Conservation (phyloP, 2,113 vertebrate species). For the Aspidoscelis tigris region DNA sequence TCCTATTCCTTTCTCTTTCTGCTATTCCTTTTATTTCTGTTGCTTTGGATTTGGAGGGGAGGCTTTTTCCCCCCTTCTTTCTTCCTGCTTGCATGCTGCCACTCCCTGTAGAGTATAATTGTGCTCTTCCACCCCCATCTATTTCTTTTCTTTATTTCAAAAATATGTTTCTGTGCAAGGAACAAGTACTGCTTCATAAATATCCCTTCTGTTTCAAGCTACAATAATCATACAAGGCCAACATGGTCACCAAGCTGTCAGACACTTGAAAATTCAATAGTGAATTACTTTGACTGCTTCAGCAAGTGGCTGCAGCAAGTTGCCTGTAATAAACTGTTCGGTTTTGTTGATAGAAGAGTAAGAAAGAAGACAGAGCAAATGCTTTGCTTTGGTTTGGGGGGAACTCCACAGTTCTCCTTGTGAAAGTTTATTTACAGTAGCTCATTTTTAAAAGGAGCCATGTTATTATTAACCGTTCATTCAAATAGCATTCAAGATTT, state of each 20-base stretch:
- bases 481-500: slow-evolving; percentile 21
- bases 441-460: neutral
- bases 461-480: neutral
- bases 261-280: neutral
- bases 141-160: neutral
- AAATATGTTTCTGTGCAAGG: neutral
- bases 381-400: neutral
- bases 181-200: neutral
- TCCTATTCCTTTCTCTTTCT: neutral
- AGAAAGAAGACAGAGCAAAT: neutral
- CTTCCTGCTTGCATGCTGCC: neutral
- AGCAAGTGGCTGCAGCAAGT: neutral
- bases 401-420: neutral
- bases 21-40: neutral
- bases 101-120: slow-evolving; percentile 40
- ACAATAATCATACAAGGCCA: neutral
- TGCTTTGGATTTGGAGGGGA: neutral
- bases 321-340: neutral
- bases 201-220: neutral
- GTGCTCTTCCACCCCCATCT: neutral
- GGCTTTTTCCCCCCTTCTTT: neutral
- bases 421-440: neutral
- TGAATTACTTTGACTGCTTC: neutral
- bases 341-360: neutral
- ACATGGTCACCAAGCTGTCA: neutral